Evolutionary conservation across 2,113 vertebrate genomes (phyloP).

Genomic region (Hypomesus transpacificus): DNA sequence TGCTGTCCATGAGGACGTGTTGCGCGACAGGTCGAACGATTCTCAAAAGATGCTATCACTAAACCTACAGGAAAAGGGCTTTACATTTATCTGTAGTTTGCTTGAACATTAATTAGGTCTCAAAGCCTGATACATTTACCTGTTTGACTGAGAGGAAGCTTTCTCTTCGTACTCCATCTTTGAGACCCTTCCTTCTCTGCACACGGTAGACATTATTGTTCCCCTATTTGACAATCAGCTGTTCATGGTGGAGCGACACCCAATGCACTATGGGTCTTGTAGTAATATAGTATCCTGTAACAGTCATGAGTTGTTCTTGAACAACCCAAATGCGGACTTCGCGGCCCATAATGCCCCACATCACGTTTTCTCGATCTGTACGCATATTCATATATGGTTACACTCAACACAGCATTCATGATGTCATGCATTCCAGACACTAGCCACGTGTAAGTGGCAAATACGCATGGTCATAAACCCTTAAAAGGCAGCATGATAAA

Average conservation of each 20-base stretch:
- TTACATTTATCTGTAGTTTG: not conserved
- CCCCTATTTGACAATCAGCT: slow-evolving; percentile 65
- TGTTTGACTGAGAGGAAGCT: slow-evolving; percentile 53
- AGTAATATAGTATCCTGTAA: slow-evolving; percentile 12
- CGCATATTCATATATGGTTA: slow-evolving; percentile 16
- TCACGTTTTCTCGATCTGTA: not conserved
- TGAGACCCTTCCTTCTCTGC: slow-evolving; percentile 54
- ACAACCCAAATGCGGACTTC: slow-evolving; percentile 25
- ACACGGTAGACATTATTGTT: slow-evolving; percentile 57
- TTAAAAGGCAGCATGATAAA: too few relatives aligned
- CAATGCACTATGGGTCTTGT: slow-evolving; percentile 57
- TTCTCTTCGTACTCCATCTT: slow-evolving; percentile 71
- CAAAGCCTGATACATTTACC: slow-evolving; percentile 45
- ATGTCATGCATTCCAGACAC: slow-evolving; percentile 1
- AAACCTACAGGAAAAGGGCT: not conserved
- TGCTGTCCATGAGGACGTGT: slow-evolving; percentile 13
- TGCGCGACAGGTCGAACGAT: slow-evolving; percentile 32
- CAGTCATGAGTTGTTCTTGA: fast-evolving
- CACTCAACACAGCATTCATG: slow-evolving; percentile 3
- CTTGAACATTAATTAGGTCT: not conserved
- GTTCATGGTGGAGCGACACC: slow-evolving; percentile 11
- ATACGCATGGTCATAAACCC: too few relatives aligned
- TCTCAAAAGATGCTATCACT: slow-evolving; percentile 33
- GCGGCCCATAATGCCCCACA: slow-evolving; percentile 52
- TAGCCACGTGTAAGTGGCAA: not conserved